A percentile compares a stretch with the other conserved stretches of the same genome.
Evolutionary conservation across 2,888 invertebrate species (phyloP).

Genomic region (Odontomyia ornata): DNA sequence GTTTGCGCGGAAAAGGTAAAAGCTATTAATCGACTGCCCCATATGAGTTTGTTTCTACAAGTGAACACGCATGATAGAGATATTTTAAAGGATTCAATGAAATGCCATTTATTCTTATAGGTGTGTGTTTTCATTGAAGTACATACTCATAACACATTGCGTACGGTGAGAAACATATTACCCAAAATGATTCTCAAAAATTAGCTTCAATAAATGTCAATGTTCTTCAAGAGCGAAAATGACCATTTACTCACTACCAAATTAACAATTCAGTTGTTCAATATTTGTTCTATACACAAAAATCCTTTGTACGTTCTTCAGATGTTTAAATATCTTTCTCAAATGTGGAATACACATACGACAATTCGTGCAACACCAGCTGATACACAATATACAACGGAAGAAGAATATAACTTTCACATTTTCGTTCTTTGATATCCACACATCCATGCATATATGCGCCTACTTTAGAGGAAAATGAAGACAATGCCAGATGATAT

Average conservation of each 20-base stretch:
- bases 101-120: too few relatives aligned
- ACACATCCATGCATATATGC: neutral
- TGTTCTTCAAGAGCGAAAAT: too few relatives aligned
- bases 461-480: neutral
- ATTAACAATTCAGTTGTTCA: neutral
- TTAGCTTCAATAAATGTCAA: too few relatives aligned
- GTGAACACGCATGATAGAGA: too few relatives aligned
- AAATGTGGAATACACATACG: neutral
- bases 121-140: too few relatives aligned
- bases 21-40: too few relatives aligned
- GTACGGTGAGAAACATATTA: too few relatives aligned
- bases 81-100: too few relatives aligned
- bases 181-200: too few relatives aligned
- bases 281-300: neutral
- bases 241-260: neutral
- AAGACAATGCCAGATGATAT: slow-evolving; percentile 15
- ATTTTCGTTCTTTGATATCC: neutral
- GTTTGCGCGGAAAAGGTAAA: too few relatives aligned
- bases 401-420: neutral
- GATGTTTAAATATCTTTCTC: neutral
- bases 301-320: neutral
- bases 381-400: neutral
- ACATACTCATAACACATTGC: too few relatives aligned
- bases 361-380: neutral
- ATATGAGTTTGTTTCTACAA: too few relatives aligned